A percentile compares a stretch with the other conserved stretches of the same genome.
Conservation (phyloP, 2,797 vertebrate genomes). For the Vespertilio murinus region DNA sequence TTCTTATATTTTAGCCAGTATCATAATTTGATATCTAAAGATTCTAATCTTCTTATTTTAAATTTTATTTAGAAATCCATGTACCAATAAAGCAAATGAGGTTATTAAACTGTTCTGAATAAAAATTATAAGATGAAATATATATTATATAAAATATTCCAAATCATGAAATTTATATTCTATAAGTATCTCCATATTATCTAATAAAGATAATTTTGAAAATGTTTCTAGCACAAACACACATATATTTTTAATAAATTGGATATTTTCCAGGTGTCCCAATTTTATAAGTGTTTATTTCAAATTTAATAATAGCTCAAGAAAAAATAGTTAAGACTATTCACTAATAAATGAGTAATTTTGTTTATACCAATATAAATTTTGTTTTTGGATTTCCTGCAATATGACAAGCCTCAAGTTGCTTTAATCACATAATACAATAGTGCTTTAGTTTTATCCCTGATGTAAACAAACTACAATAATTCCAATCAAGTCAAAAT, state of each 20-base stretch:
- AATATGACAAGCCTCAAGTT: slow-evolving; percentile 56
- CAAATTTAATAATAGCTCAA: slow-evolving; percentile 31
- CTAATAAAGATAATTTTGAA: slow-evolving; percentile 32
- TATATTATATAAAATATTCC: not conserved
- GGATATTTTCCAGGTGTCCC: not conserved
- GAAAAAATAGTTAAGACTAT: slow-evolving; percentile 62
- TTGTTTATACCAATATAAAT: slow-evolving; percentile 67
- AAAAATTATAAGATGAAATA: slow-evolving; percentile 17
- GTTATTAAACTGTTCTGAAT: slow-evolving; percentile 1
- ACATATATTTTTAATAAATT: not conserved
- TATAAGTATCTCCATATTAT: not conserved
- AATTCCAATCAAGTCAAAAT: slow-evolving; percentile 76
- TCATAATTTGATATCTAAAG: not conserved
- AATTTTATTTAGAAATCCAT: not conserved
- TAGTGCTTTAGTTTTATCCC: slow-evolving; percentile 57
- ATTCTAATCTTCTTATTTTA: not conserved
- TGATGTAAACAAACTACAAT: slow-evolving; percentile 63
- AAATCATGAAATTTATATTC: slow-evolving; percentile 13
- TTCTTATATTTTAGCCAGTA: not conserved
- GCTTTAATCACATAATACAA: slow-evolving; percentile 75
- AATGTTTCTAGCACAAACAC: not conserved
- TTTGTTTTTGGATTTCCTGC: slow-evolving; percentile 58
- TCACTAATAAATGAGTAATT: slow-evolving; percentile 72
- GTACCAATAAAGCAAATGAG: not conserved
- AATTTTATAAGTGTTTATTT: slow-evolving; percentile 46